Percentiles rank a stretch among this genome's conserved stretches.
phyloP scores from a whole-genome alignment of 2,888 invertebrate genomes.

The Stenoptilia bipunctidactyla region DNA sequence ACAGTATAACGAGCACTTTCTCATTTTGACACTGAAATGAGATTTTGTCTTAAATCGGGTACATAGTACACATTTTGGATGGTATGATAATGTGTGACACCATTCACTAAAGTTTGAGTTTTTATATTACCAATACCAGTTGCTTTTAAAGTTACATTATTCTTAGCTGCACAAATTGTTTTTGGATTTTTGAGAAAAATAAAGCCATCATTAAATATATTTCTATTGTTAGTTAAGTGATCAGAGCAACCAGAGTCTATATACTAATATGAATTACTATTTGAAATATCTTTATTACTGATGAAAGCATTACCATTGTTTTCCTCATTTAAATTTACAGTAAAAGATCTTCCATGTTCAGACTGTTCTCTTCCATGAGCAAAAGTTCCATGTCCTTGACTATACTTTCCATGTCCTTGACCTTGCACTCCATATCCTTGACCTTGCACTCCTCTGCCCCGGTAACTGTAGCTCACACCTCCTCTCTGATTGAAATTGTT shows the following conservation, averaged over 20 bases:
- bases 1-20: constrained; percentile 5
- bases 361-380: too few species aligned
- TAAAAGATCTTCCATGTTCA: too few species aligned
- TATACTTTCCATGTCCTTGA: too few species aligned
- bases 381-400: too few species aligned
- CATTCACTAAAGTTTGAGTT: not conserved
- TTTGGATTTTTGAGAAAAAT: constrained; percentile 1
- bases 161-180: constrained; percentile 4
- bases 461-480: too few species aligned
- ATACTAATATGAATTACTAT: not conserved
- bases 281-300: too few species aligned
- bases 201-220: constrained; percentile 3
- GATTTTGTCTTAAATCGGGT: constrained; percentile 7
- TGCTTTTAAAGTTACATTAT: constrained; percentile 2
- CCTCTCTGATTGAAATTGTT: too few species aligned
- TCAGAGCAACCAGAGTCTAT: constrained; percentile 8
- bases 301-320: too few species aligned
- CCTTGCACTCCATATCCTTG: too few species aligned
- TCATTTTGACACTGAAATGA: constrained; percentile 10
- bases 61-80: constrained; percentile 9
- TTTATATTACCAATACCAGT: constrained; percentile 4
- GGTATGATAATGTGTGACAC: not conserved
- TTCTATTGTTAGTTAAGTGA: constrained; percentile 7
- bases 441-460: too few species aligned
- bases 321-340: too few species aligned